phyloP scores from a whole-genome alignment of 2,113 vertebrate species.

The Ahaetulla prasina region DNA sequence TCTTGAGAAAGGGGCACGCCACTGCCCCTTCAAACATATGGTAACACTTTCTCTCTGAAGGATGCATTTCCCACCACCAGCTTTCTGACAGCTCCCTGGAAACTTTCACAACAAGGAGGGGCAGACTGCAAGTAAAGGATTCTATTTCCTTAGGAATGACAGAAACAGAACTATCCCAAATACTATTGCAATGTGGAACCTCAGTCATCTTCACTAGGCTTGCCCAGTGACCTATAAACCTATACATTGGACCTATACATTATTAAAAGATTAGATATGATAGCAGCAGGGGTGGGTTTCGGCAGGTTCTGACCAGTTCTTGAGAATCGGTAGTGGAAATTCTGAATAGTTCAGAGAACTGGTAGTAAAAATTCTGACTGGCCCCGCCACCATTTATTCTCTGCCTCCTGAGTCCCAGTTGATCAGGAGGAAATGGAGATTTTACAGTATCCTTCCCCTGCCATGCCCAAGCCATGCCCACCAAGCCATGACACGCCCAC shows the following conservation, averaged over 20 bases:
- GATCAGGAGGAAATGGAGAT: too few species aligned
- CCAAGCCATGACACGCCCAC: too few species aligned
- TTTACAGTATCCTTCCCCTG: too few species aligned
- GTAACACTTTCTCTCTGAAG: background rate
- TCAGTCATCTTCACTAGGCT: background rate
- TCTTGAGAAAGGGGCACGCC: background rate
- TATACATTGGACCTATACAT: background rate
- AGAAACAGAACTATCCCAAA: background rate
- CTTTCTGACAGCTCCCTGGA: background rate
- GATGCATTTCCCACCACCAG: background rate
- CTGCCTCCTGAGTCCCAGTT: too few species aligned
- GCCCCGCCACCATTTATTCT: too few species aligned
- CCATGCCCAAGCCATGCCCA: too few species aligned
- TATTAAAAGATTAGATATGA: background rate
- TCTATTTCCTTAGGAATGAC: background rate
- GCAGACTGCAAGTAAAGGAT: background rate
- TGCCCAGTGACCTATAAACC: background rate
- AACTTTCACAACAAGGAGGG: background rate
- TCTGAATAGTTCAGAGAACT: too few species aligned
- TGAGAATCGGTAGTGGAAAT: too few species aligned
- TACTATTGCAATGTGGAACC: background rate
- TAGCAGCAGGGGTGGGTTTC: too few species aligned
- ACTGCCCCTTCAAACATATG: background rate
- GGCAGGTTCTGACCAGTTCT: too few species aligned
- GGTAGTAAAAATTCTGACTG: too few species aligned